Evolutionary conservation across 92 coral and sea anemone genomes (phyloP), one percentile per base, ranked within the genome.

Genomic region (Siderastrea radians): DNA sequence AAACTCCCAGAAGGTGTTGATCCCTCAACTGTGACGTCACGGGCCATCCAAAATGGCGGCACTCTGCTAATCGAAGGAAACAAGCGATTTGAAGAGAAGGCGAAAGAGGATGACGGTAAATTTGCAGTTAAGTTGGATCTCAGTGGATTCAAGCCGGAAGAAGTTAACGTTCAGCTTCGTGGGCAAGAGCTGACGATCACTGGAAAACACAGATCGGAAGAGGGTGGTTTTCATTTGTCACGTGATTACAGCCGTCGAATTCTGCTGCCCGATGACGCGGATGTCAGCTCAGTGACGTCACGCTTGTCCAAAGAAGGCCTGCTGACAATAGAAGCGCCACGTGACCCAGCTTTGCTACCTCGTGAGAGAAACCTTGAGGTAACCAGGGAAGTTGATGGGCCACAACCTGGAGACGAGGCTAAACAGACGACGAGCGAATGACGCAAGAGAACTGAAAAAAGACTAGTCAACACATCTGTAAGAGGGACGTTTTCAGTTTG

Each of bases 1-100:
- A 85, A 72, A 13, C 78, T 90, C 13, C 93, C 90, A 11, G 83
- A 86, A 44, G 93, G 61, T 52, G 80, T 85, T 3, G 91, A 86
- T 68, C 90, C 93, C 17, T 10, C 63, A 10, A 77, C 93, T 26
- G 38, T 26, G 38, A 26, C 38, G 38, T 26, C 38, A 26, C 38
- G 38, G 38, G 38, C 38, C 38, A 64, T 80, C 4, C 84, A 78
- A 71, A 77, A 90, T 72, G 93, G 90, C 70, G 72, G 90, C 70
- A 59, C 67, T 16, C 85, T 84, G 15, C 80, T 75, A 3, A 55
- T 90, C 49, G 87, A 90, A 68, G 93, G 74, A 3, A n/a, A n/a
- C 10, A 63, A 79, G 49, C 84, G 61, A 4, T 49, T 11, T 45
- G 12, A 63, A n/a, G 74, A 64, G 49, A 51, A 79, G 47, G 49